Conservation (phyloP, 1,140 invertebrate genomes). For the Achatina immaculata region DNA sequence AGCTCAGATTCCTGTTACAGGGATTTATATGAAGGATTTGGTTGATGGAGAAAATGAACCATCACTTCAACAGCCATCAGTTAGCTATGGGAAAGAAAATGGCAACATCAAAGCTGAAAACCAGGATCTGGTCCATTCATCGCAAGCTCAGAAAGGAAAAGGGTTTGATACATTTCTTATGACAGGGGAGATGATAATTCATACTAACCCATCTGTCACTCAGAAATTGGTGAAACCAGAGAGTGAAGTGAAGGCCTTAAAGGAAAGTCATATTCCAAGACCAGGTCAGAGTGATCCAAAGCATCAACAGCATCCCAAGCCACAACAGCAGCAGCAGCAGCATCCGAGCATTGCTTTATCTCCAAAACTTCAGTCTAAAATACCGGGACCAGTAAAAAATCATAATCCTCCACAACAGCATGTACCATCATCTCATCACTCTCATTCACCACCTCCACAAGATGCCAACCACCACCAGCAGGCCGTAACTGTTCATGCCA, state of each 20-base stretch:
- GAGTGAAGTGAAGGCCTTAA: not conserved
- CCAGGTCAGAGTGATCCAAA: constrained; percentile 16
- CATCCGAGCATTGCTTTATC: not conserved
- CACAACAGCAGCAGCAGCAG: constrained; percentile 6
- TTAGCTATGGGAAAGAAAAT: constrained; percentile 44
- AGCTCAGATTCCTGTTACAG: constrained; percentile 10
- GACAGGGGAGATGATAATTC: constrained; percentile 71
- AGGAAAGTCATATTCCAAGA: constrained; percentile 34
- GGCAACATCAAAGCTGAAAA: constrained; percentile 41
- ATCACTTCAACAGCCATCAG: constrained; percentile 15
- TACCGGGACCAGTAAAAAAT: constrained; percentile 20
- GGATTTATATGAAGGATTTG: constrained; percentile 36
- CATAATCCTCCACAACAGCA: constrained; percentile 6
- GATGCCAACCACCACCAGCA: constrained; percentile 5
- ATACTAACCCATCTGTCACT: constrained; percentile 56
- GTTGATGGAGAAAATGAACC: constrained; percentile 13
- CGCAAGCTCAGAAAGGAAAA: constrained; percentile 49
- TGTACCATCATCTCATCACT: not conserved
- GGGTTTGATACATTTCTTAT: constrained; percentile 71
- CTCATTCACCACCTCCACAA: not conserved
- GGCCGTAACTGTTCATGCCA: not conserved
- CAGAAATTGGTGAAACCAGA: constrained; percentile 28
- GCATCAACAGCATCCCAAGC: not conserved
- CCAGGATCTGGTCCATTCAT: constrained; percentile 30
- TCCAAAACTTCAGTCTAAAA: constrained; percentile 23